Evolutionary conservation across 2,888 invertebrate species (phyloP).

Genomic region (Falcaria lacertinaria): DNA sequence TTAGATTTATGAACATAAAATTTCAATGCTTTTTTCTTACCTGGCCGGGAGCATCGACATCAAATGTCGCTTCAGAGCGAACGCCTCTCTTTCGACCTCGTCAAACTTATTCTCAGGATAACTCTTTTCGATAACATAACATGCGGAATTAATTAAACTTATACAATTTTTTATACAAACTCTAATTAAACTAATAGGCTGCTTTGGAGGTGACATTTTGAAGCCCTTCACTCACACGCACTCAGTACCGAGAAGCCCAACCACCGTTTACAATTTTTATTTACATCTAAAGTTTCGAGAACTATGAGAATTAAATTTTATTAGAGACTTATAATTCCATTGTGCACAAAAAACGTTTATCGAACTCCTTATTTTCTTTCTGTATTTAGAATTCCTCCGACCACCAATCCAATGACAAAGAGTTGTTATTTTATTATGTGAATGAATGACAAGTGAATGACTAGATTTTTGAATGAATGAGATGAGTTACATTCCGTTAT

Average conservation of each 20-base stretch:
- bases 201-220: slow-evolving; percentile 68
- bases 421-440: no score
- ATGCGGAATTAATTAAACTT: slow-evolving; percentile 63
- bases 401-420: no score
- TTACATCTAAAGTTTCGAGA: slow-evolving; percentile 6
- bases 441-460: no score
- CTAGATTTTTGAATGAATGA: no score
- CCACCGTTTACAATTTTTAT: slow-evolving; percentile 4
- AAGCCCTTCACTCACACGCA: not conserved
- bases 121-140: slow-evolving; percentile 63
- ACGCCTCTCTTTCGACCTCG: slow-evolving; percentile 55
- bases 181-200: slow-evolving; percentile 63
- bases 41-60: slow-evolving; percentile 66
- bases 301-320: not conserved
- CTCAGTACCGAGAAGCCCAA: not conserved
- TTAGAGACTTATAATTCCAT: no score
- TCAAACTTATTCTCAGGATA: slow-evolving; percentile 54
- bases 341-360: no score
- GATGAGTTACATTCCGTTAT: no score
- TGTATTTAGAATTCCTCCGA: no score
- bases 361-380: not conserved
- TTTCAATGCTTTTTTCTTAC: no score
- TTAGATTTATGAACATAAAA: no score
- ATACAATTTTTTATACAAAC: slow-evolving; percentile 63
- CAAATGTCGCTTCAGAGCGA: slow-evolving; percentile 52